Base-by-base conservation (phyloP, 2,113 vertebrate genomes). In the Clarias macrocephalus region DNA sequence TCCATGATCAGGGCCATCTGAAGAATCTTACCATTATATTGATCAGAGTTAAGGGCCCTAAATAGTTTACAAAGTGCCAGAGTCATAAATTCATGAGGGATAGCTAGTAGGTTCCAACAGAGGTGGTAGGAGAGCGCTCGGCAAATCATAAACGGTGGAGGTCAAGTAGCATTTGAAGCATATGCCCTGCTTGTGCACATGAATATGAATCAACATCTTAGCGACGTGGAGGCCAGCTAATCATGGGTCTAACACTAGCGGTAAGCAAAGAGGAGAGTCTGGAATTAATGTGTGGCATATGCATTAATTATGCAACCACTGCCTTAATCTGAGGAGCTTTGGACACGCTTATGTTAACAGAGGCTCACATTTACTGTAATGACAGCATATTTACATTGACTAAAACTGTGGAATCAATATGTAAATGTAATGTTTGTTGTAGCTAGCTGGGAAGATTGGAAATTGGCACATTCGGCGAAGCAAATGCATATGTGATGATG, bases 371-470 rank as follows among this genome's bases (percentile, higher is more conserved):
- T 98, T 99, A 98, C 97, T 97, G 97, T 99, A 98, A 99, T 99
- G 98, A 99, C 97, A 95, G 97, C 97, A 97, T 99, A 99, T 99
- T 99, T 99, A 99, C 98, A 99, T 97, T 98, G 97, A 99, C 97
- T 98, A 97, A 99, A 99, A 99, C 97, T 97, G 96, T 96, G 97
- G 97, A 98, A 98, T 99, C 97, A 97, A 97, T 98, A 99, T 99
- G 98, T 98, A 99, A 99, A 99, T 99, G 97, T 97, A 99, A 98
- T 99, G 98, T 99, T 99, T 99, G 98, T 99, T 98, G 97, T 98
- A 97, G 97, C 97, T 99, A 98, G 97, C 95, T 95, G 94, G 95
- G 96, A 96, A 96, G 93, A 96, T 96, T 95, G 95, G 94, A 95
- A 95, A 95, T 93, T 93, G 93, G 94, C 92, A 92, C 91, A 90